Evolutionary conservation across 2,888 invertebrate species (phyloP).

Genomic region (Drosophila multiciliata): DNA sequence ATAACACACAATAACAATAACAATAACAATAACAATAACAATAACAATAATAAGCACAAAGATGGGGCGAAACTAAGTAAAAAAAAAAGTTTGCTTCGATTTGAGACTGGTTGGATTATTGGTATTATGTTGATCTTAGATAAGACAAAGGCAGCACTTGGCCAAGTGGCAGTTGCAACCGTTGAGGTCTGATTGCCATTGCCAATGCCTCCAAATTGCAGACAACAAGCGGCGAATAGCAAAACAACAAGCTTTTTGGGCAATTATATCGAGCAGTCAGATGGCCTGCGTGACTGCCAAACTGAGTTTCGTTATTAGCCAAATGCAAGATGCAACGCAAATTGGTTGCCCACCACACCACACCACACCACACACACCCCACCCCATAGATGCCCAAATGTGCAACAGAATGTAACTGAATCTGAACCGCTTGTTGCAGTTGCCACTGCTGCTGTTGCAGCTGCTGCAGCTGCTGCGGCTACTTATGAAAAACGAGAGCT

Average conservation of each 20-base stretch:
- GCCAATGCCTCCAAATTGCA: conserved; percentile 54
- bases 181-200: conserved; percentile 79
- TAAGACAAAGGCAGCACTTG: conserved; percentile 26
- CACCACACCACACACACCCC: neutral
- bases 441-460: conserved; percentile 19
- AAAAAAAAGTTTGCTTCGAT: conserved; percentile 4
- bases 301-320: conserved; percentile 74
- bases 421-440: neutral
- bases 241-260: conserved; percentile 36
- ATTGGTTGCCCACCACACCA: conserved; percentile 22
- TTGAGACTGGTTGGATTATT: conserved; percentile 47
- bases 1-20: neutral
- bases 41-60: neutral
- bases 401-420: conserved; percentile 78
- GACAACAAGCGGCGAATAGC: conserved; percentile 29
- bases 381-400: conserved; percentile 32
- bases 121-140: conserved; percentile 49
- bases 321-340: conserved; percentile 49
- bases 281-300: conserved; percentile 58
- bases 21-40: neutral
- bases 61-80: neutral
- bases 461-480: conserved; percentile 21
- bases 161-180: conserved; percentile 48
- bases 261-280: conserved; percentile 57
- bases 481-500: conserved; percentile 80